Base-by-base conservation (phyloP, 2,113 vertebrate species). In the Struthio camelus region DNA sequence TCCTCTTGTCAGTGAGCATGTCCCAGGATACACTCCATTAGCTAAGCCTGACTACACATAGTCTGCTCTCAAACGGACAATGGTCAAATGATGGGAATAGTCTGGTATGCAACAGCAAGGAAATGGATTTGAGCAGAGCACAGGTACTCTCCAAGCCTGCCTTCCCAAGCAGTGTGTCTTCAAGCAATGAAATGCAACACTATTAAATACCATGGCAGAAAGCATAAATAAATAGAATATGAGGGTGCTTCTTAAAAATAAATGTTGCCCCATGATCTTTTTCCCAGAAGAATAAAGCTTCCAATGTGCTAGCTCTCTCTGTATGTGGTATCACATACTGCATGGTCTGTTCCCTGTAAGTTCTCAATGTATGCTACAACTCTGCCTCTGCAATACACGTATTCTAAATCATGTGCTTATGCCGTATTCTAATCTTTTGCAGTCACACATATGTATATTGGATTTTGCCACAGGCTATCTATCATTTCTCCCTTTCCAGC, bases 341-440 rank as follows among this genome's bases (percentile, higher is more conserved):
- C 69, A 71, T 28, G 69, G 85, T 80, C 92, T 96, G 94, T 87
- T 97, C 93, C 80, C 66, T 93, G 70, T 96, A 94, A 96, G 90
- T 88, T 96, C 95, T 66, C 65, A 16, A 92, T 95, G 96, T 93
- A 42, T 97, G 96, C 90, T 96, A 90, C 0, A 10, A 94, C 96
- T 97, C 83, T 95, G 87, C 80, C 66, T 87, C 90, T 82, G 53
- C 69, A 64, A 73, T 93, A 89, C 89, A 90, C 85, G 80, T 62
- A 48, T 87, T 76, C 65, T 87, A 97, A 97, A 96, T 97, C 90
- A 97, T 90, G 96, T 30, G 62, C 83, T 94, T 92, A 96, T 90
- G 94, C 77, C 23, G 27, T 24, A 92, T 92, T 96, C 93, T 96
- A 94, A 96, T 97, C 94, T 95, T 94, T 90, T 94, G 90, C 93